Conservation (phyloP, 2,888 invertebrate genomes). For the Syrista parreyssii region DNA sequence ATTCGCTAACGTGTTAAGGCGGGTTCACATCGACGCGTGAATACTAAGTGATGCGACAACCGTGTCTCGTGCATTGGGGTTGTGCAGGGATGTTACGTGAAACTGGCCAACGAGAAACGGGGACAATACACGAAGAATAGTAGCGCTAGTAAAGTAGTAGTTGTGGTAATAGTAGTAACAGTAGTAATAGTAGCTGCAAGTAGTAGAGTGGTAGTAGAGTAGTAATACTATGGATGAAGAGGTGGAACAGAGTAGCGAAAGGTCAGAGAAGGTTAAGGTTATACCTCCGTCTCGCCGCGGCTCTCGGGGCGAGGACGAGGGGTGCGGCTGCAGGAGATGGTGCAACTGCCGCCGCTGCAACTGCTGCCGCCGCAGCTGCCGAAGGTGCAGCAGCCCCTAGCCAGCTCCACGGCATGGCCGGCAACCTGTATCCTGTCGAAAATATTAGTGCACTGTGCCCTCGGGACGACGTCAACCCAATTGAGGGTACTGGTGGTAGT, state of each 20-base stretch:
- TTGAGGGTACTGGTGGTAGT: no score
- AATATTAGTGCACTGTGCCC: conserved; percentile 30
- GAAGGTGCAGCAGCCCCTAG: conserved; percentile 71
- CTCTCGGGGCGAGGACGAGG: conserved; percentile 79
- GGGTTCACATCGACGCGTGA: not conserved
- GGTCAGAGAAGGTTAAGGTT: conserved; percentile 33
- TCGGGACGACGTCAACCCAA: not conserved
- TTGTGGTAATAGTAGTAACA: no score
- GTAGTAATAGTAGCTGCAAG: no score
- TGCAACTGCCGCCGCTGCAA: conserved; percentile 71
- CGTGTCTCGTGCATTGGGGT: not conserved
- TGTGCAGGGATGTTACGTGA: no score
- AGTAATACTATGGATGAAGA: not conserved
- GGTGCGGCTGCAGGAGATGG: conserved; percentile 72
- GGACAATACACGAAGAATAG: no score
- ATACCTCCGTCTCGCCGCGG: conserved; percentile 81
- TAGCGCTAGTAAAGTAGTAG: no score
- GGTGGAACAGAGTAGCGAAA: conserved; percentile 5
- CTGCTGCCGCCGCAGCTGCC: conserved; percentile 72
- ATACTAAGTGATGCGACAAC: not conserved
- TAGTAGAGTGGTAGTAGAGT: no score
- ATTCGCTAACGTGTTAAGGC: not conserved
- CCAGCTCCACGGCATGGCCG: conserved; percentile 83
- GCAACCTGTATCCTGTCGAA: conserved; percentile 79
- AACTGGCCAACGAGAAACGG: no score